These are phyloP conservation scores for Oplegnathus fasciatus DNA, from an alignment of 2,113 vertebrate species.

Conservation along the genomic window DNA sequence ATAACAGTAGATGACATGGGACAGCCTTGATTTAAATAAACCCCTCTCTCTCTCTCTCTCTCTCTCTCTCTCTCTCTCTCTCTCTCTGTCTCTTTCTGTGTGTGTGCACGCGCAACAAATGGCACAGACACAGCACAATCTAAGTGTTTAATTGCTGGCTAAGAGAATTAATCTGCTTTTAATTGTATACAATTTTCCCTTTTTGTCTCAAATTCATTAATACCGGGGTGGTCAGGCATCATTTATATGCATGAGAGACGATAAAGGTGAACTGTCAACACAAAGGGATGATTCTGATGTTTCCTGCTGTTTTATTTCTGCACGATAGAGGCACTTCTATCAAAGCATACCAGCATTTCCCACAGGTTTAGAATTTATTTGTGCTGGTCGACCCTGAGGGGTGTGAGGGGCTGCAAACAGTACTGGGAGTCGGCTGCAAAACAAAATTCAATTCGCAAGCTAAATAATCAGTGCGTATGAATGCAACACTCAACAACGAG, in stretches of 20 bases:
- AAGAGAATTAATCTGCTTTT: constrained; percentile 8
- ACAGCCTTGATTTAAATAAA: constrained; percentile 30
- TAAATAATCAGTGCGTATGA: constrained; percentile 52
- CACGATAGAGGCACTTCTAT: constrained; percentile 14
- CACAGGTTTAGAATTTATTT: constrained; percentile 37
- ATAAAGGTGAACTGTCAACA: constrained; percentile 16
- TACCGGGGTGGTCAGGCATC: not conserved
- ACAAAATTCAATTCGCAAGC: constrained; percentile 33
- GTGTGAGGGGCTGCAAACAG: constrained; percentile 5
- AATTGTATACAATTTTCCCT: not conserved
- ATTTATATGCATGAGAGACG: constrained; percentile 26
- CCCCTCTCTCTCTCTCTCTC: too few relatives aligned
- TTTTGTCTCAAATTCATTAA: constrained; percentile 22
- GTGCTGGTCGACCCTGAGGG: constrained; percentile 35
- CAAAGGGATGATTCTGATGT: constrained; percentile 28
- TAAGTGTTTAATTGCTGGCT: constrained; percentile 7
- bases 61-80: too few relatives aligned
- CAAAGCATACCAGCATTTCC: constrained; percentile 22
- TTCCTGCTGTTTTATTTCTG: constrained; percentile 29
- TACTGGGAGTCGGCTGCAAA: constrained; percentile 38
- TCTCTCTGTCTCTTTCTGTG: too few relatives aligned
- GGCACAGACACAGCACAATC: not conserved
- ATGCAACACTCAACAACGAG: constrained; percentile 20
- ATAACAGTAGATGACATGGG: constrained; percentile 6
- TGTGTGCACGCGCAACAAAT: not conserved